Conservation (phyloP, 2,888 invertebrate genomes). For the Periphyllus acericola region DNA sequence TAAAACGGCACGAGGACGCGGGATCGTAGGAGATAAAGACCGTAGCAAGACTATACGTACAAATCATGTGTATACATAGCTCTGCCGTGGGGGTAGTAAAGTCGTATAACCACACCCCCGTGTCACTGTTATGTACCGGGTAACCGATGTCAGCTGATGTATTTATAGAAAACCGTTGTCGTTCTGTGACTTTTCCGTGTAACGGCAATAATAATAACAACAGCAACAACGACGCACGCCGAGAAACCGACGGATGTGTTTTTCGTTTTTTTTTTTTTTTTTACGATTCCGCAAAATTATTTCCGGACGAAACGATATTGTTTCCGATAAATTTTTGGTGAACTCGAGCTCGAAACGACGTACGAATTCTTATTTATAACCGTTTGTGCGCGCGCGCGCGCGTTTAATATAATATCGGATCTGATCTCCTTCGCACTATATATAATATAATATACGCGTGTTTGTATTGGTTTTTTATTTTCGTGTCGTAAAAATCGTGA, state of each 20-base stretch:
- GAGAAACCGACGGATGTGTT: neutral
- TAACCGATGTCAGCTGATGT: neutral
- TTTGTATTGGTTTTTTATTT: too few relatives aligned
- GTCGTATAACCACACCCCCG: neutral
- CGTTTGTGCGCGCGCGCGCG: neutral
- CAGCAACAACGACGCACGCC: neutral
- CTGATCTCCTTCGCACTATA: too few relatives aligned
- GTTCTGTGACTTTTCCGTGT: neutral
- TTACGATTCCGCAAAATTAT: neutral
- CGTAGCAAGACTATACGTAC: neutral
- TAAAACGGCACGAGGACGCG: neutral
- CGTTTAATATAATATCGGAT: too few relatives aligned
- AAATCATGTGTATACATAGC: neutral
- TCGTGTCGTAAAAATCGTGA: too few relatives aligned
- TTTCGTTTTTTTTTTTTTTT: neutral
- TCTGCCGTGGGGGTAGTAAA: too few relatives aligned
- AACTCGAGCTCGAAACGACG: neutral
- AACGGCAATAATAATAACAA: too few relatives aligned
- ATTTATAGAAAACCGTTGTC: neutral
- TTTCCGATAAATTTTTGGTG: neutral
- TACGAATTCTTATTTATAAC: too few relatives aligned
- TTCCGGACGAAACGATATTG: neutral
- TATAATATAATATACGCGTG: too few relatives aligned
- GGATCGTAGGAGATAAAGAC: too few relatives aligned
- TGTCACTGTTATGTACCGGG: neutral